Base-by-base conservation (phyloP, 2,888 invertebrate species). In the Watsonalla binaria region DNA sequence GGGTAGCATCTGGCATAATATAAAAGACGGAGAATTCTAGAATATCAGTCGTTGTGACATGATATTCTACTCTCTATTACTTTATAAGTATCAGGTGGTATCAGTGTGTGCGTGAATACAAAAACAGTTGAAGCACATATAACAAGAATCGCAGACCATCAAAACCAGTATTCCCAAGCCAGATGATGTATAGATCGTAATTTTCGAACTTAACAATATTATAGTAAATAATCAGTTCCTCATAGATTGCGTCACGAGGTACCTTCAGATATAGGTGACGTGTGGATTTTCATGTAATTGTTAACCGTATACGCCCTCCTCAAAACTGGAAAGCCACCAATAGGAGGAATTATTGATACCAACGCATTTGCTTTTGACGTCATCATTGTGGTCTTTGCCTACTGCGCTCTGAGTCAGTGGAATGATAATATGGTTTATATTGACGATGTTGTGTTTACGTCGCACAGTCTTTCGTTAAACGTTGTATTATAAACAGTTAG, bases 401-500 rank as follows among this genome's bases (percentile, higher is more conserved):
- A 51, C 64, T 59, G 54, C 63, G 56, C 53, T 63, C 67, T 80
- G 80, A 81, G 63, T 82, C 82, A 84, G 75, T 72, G 62, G 57
- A 65, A 65, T 68, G 69, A 73, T 69, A 66, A 64, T 59, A 61
- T 60, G 65, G 71, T 35, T 77, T 82, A 84, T 82, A 84, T 82
- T 78, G 65, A 63, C 76, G 74, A 69, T 64, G 59, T 59, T 55
- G 56, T 56, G 61, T 63, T 59, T 57, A 56, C 56, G 58, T 59
- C 57, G 58, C 57, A 66, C 84, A 84, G 83, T 42, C 11, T 42
- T 42, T 42, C 42, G 42, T 11, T 42, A 42, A 11, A 42, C 42
- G 42, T 42, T 42, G 42, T 42, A 11, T 84, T 65, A 66, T 60
- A 62, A 58, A 55, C 59, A 55, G 56, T 42, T 42, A 54, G 55